phyloP scores from a whole-genome alignment of 2,797 vertebrate species.

The Eulemur albifrons region DNA sequence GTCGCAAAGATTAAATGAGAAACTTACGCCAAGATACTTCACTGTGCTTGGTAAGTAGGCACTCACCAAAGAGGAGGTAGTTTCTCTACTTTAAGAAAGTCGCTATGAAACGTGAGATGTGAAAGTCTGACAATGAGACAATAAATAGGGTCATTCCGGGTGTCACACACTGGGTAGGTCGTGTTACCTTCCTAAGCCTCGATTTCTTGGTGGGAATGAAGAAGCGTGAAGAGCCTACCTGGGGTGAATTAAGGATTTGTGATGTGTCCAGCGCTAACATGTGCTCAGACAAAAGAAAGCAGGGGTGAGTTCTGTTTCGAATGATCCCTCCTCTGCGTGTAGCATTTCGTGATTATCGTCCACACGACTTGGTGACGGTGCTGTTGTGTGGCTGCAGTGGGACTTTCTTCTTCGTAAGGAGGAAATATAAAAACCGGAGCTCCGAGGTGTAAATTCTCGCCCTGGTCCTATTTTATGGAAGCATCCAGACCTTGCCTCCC shows the following conservation, averaged over 20 bases:
- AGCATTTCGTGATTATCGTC: neutral
- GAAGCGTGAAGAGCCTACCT: too few relatives aligned
- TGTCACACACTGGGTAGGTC: neutral
- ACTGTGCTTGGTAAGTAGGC: too few relatives aligned
- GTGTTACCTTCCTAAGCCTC: too few relatives aligned
- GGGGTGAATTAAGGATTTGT: neutral
- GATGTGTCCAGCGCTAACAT: neutral
- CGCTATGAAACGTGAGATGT: neutral
- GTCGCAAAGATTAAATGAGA: neutral
- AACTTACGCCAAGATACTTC: too few relatives aligned
- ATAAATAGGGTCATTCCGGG: too few relatives aligned
- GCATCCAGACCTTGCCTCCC: fast-evolving
- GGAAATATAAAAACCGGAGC: neutral
- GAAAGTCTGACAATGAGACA: neutral
- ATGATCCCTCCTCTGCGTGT: neutral
- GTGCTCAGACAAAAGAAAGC: neutral
- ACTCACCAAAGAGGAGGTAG: neutral
- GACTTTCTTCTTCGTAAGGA: neutral
- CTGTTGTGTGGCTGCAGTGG: too few relatives aligned
- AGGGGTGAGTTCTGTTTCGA: neutral
- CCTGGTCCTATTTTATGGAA: neutral
- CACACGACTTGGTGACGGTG: neutral
- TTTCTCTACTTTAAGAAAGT: neutral
- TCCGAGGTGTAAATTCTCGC: neutral
- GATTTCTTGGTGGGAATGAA: neutral